Conservation (phyloP, 2,113 vertebrate species). For the Lophotis ruficrista region DNA sequence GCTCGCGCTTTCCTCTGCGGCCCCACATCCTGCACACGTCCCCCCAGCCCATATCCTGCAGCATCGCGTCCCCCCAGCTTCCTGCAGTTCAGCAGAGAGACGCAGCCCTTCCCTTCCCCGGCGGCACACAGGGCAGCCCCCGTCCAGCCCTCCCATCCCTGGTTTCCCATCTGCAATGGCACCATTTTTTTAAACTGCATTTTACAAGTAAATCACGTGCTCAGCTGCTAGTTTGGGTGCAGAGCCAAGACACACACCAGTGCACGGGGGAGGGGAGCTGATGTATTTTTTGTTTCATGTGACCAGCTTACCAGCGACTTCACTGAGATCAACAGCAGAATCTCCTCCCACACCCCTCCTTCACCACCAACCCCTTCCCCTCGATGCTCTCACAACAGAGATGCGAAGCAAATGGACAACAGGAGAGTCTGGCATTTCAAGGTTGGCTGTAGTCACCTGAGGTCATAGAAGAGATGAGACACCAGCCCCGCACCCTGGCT, state of each 20-base stretch:
- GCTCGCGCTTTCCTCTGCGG: neutral
- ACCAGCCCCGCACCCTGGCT: neutral
- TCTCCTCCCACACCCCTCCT: neutral
- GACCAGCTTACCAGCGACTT: slow-evolving; percentile 13
- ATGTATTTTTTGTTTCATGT: slow-evolving; percentile 6
- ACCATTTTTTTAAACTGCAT: neutral
- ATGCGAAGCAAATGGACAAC: neutral
- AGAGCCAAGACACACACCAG: slow-evolving; percentile 47
- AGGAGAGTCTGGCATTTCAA: neutral
- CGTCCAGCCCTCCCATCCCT: neutral
- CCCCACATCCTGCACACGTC: neutral
- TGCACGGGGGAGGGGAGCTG: slow-evolving; percentile 34
- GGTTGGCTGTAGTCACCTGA: neutral
- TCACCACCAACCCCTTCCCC: neutral
- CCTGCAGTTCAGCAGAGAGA: neutral
- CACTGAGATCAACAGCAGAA: neutral
- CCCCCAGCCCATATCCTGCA: neutral
- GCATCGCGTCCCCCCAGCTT: neutral
- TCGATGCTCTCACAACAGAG: neutral
- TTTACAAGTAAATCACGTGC: slow-evolving; percentile 57
- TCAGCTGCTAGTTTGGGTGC: slow-evolving; percentile 39
- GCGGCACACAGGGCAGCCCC: neutral
- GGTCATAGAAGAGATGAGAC: neutral
- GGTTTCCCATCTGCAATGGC: slow-evolving; percentile 10
- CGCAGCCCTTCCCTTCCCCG: accelerated